Evolutionary conservation across 2,797 vertebrate species (phyloP).

Genomic region (Lateolabrax maculatus): DNA sequence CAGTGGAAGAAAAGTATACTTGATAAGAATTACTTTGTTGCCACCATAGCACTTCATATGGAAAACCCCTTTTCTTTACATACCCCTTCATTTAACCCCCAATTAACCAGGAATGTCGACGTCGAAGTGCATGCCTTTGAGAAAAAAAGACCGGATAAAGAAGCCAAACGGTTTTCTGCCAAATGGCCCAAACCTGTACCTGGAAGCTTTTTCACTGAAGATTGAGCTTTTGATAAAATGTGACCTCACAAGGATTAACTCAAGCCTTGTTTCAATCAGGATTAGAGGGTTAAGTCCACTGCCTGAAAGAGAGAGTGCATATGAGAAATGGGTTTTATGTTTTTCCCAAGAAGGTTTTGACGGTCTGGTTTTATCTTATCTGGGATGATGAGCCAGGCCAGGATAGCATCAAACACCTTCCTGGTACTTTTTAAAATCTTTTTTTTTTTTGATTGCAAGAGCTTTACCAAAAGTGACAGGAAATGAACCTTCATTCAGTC

Average conservation of each 20-base stretch:
- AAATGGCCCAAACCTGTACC: slow-evolving; percentile 24
- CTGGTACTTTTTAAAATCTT: not conserved
- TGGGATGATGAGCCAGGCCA: not conserved
- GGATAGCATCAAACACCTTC: not conserved
- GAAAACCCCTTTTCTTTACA: slow-evolving; percentile 19
- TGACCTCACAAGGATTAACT: slow-evolving; percentile 23
- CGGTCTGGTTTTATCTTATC: not conserved
- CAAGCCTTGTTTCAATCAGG: slow-evolving; percentile 9
- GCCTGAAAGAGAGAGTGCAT: not conserved
- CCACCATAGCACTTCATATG: slow-evolving; percentile 3
- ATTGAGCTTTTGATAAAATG: slow-evolving; percentile 20
- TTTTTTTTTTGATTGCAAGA: not conserved
- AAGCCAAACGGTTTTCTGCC: slow-evolving; percentile 3
- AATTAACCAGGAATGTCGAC: slow-evolving; percentile 63
- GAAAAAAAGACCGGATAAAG: not conserved
- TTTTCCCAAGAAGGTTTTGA: slow-evolving; percentile 10
- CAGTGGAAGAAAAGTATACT: not conserved
- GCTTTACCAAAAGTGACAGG: too few species aligned
- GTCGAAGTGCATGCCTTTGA: slow-evolving; percentile 22
- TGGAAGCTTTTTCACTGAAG: slow-evolving; percentile 2
- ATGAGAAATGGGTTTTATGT: slow-evolving; percentile 7
- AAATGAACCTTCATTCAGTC: not conserved
- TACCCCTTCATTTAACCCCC: slow-evolving; percentile 25
- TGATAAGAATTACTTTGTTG: not conserved
- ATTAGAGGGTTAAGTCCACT: not conserved